phyloP scores from a whole-genome alignment of 2,888 invertebrate genomes.

The Frankliniella intonsa region DNA sequence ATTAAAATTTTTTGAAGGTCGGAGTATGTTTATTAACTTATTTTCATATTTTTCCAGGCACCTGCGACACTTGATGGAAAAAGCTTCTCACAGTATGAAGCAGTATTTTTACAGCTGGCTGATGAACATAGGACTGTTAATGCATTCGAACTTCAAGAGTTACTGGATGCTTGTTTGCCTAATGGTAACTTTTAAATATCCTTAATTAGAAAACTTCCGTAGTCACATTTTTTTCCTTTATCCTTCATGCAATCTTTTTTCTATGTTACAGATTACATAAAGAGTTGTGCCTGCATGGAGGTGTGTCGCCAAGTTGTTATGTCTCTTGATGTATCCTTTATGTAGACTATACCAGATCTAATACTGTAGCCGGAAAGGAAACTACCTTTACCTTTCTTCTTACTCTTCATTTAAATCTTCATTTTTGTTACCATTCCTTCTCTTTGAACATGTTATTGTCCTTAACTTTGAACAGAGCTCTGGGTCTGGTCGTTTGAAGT shows the following conservation, averaged over 20 bases:
- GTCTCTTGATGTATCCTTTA: slow-evolving; percentile 76
- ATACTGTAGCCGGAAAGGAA: not conserved
- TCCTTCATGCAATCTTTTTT: slow-evolving; percentile 4
- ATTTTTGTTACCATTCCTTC: not conserved
- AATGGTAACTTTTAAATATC: slow-evolving; percentile 54
- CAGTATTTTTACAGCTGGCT: slow-evolving; percentile 81
- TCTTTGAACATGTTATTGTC: not conserved
- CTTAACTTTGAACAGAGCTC: slow-evolving; percentile 54
- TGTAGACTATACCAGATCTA: slow-evolving; percentile 15
- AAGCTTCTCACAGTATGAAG: slow-evolving; percentile 80
- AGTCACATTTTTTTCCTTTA: slow-evolving; percentile 14
- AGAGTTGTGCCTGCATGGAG: slow-evolving; percentile 87
- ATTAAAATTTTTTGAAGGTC: not conserved
- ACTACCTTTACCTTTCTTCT: slow-evolving; percentile 30
- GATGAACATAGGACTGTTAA: slow-evolving; percentile 88
- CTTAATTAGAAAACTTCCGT: not conserved
- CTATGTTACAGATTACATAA: slow-evolving; percentile 70
- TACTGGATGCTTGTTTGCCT: slow-evolving; percentile 83
- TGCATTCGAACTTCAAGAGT: slow-evolving; percentile 84
- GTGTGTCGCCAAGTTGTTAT: slow-evolving; percentile 87
- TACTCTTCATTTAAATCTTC: not conserved
- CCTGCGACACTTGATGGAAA: slow-evolving; percentile 64
- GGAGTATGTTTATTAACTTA: not conserved
- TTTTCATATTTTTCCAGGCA: slow-evolving; percentile 46
- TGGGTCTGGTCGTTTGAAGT: slow-evolving; percentile 74